Evolutionary conservation across 2,888 invertebrate genomes (phyloP).

Genomic region (Caenorhabditis panamensis): DNA sequence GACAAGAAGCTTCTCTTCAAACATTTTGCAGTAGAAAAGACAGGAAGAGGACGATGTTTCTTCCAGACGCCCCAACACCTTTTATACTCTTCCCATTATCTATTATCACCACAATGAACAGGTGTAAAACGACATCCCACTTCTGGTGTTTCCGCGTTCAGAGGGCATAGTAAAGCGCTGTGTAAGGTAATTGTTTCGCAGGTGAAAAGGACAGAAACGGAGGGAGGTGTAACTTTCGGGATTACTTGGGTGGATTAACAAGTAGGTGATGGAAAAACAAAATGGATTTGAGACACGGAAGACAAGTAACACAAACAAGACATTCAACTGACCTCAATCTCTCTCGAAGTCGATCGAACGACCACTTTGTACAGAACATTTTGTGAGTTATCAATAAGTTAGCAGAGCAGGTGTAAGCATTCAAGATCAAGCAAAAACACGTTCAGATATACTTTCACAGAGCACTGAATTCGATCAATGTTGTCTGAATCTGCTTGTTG

Average conservation of each 20-base stretch:
- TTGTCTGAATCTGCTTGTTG: no score
- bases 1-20: slow-evolving; percentile 68
- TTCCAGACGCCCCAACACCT: slow-evolving; percentile 1
- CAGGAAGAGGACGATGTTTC: neutral
- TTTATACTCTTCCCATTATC: slow-evolving; percentile 28
- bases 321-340: no score
- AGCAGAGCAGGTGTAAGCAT: no score
- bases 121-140: slow-evolving; percentile 35
- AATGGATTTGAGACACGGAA: no score
- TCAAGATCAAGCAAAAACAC: no score
- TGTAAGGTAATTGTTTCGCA: slow-evolving; percentile 8
- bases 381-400: no score
- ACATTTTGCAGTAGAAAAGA: slow-evolving; percentile 38
- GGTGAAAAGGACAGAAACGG: neutral
- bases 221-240: neutral
- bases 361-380: no score
- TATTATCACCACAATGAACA: slow-evolving; percentile 38
- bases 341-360: no score
- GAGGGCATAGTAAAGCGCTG: slow-evolving; percentile 18
- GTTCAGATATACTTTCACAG: no score
- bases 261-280: no score
- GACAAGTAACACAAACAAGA: no score
- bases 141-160: slow-evolving; percentile 10
- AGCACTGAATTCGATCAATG: no score
- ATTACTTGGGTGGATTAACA: neutral